Conservation (phyloP, 1,140 invertebrate genomes). For the Hylaeus anthracinus region DNA sequence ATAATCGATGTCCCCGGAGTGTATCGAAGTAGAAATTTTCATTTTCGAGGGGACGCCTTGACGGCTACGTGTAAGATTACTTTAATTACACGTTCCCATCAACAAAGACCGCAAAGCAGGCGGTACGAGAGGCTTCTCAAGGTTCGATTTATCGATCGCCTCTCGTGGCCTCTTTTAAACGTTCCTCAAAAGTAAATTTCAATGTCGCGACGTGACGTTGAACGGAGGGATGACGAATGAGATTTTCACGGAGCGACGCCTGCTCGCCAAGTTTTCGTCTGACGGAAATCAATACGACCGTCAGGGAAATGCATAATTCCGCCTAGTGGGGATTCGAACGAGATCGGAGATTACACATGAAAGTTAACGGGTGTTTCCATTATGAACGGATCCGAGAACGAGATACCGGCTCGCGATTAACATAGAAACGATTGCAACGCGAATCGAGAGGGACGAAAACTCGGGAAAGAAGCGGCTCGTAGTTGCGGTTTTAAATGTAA, state of each 20-base stretch:
- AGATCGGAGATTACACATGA: not conserved
- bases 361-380: not conserved
- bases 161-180: slow-evolving; percentile 28
- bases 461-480: not conserved
- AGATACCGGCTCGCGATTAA: slow-evolving; percentile 6
- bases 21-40: not conserved
- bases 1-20: not conserved
- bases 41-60: not conserved
- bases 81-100: slow-evolving; percentile 22
- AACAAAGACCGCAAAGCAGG: not conserved
- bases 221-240: not conserved
- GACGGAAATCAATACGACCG: not conserved
- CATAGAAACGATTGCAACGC: not conserved
- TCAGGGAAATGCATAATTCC: not conserved
- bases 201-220: slow-evolving; percentile 34
- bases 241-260: not conserved
- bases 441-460: not conserved
- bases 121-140: slow-evolving; percentile 1
- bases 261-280: not conserved
- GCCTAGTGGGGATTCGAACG: not conserved
- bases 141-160: slow-evolving; percentile 54
- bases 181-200: slow-evolving; percentile 37
- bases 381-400: not conserved
- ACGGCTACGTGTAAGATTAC: not conserved
- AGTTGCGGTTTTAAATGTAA: not conserved